These are phyloP conservation scores for Onychostoma macrolepis DNA, from an alignment of 2,113 vertebrate genomes.

Conservation along the genomic window DNA sequence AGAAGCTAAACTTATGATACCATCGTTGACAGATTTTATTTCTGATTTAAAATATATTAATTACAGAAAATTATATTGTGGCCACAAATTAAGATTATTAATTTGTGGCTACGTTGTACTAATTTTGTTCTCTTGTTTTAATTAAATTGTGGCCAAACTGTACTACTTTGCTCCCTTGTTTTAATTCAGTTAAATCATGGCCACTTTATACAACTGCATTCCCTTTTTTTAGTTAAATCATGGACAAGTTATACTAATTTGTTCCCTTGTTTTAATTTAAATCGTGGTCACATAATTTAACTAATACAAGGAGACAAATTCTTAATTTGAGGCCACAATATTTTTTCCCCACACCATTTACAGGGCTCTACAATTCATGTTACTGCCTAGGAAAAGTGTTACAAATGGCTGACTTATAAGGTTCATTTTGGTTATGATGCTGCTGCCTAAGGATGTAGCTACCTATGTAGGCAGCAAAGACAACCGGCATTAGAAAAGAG, in stretches of 20 bases:
- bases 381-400: background rate
- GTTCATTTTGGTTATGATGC: background rate
- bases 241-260: background rate
- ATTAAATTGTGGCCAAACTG: background rate
- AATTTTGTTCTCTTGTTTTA: background rate
- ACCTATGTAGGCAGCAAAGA: background rate
- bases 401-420: background rate
- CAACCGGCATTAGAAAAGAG: background rate
- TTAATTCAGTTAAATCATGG: background rate
- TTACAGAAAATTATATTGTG: too few relatives aligned
- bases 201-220: too few relatives aligned
- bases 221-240: background rate
- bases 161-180: background rate
- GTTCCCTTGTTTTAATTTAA: background rate
- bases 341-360: background rate
- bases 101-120: background rate
- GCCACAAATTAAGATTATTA: background rate
- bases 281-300: background rate
- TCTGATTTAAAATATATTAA: background rate
- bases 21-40: background rate
- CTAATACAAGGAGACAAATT: background rate
- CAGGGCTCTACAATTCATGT: background rate
- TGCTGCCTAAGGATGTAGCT: background rate
- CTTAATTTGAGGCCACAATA: background rate
- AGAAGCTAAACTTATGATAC: background rate